phyloP scores from a whole-genome alignment of 64 coral and sea anemone genomes.

The Montipora capricornis region DNA sequence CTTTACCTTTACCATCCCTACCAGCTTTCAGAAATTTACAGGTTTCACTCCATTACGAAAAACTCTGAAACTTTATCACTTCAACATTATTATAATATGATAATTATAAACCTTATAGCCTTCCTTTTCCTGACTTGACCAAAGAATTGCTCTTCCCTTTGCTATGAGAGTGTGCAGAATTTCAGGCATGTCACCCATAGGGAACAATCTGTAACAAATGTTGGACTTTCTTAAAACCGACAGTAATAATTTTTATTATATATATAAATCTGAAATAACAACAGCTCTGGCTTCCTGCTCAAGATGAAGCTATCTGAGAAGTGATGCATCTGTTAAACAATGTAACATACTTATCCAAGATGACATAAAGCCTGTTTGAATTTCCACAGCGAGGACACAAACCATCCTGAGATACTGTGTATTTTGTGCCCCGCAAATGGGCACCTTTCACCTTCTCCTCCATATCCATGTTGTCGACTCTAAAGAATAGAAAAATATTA shows the following conservation, averaged over 20 bases:
- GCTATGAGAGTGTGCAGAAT: slow-evolving; percentile 87
- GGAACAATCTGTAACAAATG: slow-evolving; percentile 82
- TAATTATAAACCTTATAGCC: slow-evolving; percentile 73
- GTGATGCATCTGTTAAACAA: not conserved
- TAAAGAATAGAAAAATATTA: not conserved
- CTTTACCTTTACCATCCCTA: too few relatives aligned
- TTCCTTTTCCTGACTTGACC: slow-evolving; percentile 98
- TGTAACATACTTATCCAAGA: slow-evolving; percentile 94
- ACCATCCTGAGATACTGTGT: slow-evolving; percentile 94
- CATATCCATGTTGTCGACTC: slow-evolving; percentile 45
- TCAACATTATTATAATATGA: too few relatives aligned
- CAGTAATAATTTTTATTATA: not conserved
- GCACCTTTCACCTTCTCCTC: slow-evolving; percentile 72
- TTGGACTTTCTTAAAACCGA: not conserved
- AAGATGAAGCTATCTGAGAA: not conserved
- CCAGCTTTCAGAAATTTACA: too few relatives aligned
- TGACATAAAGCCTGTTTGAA: slow-evolving; percentile 87
- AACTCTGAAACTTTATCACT: too few relatives aligned
- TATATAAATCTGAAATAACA: not conserved
- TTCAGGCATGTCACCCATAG: slow-evolving; percentile 99
- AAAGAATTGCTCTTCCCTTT: slow-evolving; percentile 95
- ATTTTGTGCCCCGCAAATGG: slow-evolving; percentile 77
- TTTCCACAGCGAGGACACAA: slow-evolving; percentile 95
- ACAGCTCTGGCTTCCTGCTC: not conserved
- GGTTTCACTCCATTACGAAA: too few relatives aligned